Evolutionary conservation across 2,888 invertebrate species (phyloP), one percentile per base, ranked within the genome.

Genomic region (Thecocarcelia acutangulata): DNA sequence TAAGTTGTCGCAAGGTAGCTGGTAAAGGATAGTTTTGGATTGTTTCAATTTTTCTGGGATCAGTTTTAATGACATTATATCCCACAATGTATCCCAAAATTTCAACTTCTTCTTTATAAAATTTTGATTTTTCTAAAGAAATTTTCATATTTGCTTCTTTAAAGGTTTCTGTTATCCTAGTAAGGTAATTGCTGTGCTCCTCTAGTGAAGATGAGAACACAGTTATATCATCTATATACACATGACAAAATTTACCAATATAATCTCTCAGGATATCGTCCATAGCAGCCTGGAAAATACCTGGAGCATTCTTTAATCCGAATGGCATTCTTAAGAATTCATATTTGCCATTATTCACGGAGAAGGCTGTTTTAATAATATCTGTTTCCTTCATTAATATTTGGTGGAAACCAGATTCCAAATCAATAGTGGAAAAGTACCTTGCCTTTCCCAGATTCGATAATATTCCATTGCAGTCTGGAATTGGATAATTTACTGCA

Each of bases 21-120:
- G 85, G 85, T 52, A 24, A 15, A 11, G 83, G 80, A 37, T 72
- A 84, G 40, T 85, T 69, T 33, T 37, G n/a, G 28, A 85, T 46
- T 15, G 17, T 46, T 46, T 17, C 5, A 9, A 15, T 46, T 8
- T 17, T n/a, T n/a, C n/a, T n/a, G n/a, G n/a, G n/a, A n/a, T n/a
- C n/a, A n/a, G n/a, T n/a, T n/a, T n/a, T n/a, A n/a, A n/a, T n/a
- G n/a, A n/a, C n/a, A n/a, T 46, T 72, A n/a, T 33, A 48, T 6
- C n/a, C 21, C 12, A 19, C 50, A 19, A 50, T 19, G 21, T 19
- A 19, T 50, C 50, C 8, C 19, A 19, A 24, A 24, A 24, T 3
- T 24, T 24, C n/a, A n/a, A n/a, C n/a, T 9, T 50, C 19, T 21
- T 50, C 4, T 21, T 50, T 50, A 50, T 21, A 50, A 11, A 50